Evolutionary conservation across 2,888 invertebrate genomes (phyloP).

Genomic region (Euclidia mi): DNA sequence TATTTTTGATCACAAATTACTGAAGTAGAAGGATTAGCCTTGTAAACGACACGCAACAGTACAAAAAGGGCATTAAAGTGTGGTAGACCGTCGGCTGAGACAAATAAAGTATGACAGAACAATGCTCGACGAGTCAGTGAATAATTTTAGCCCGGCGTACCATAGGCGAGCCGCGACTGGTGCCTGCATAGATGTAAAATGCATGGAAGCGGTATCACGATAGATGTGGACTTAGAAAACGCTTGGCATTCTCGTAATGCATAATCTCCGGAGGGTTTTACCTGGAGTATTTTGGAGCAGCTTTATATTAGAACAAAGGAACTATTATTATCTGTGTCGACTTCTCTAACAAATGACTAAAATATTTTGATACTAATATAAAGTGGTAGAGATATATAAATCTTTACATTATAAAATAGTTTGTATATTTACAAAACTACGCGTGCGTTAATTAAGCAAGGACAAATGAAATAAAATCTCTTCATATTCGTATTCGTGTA

Average conservation of each 20-base stretch:
- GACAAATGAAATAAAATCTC: no score
- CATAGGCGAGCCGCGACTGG: constrained; percentile 72
- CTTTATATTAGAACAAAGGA: neutral
- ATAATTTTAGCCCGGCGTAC: constrained; percentile 86
- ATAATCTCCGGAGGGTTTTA: constrained; percentile 23
- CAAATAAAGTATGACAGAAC: constrained; percentile 89
- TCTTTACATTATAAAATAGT: no score
- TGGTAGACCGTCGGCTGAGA: constrained; percentile 61
- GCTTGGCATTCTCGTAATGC: constrained; percentile 26
- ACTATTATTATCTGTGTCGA: neutral
- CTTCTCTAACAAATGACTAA: neutral
- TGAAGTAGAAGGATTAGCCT: constrained; percentile 76
- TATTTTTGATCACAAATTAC: constrained; percentile 83
- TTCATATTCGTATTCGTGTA: no score
- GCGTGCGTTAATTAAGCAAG: no score
- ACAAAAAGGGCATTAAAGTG: constrained; percentile 73
- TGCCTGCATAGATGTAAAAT: constrained; percentile 52
- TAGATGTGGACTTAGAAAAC: constrained; percentile 3
- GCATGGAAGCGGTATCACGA: constrained; percentile 56
- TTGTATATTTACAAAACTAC: no score
- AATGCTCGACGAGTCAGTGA: constrained; percentile 85
- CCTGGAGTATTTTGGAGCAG: neutral
- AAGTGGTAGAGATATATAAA: no score
- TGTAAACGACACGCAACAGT: constrained; percentile 78
- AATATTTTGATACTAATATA: no score